Percentiles rank a stretch among this genome's conserved stretches.
These are phyloP conservation scores for Protodeltote pygarga DNA, from an alignment of 2,888 invertebrate species.

Conservation along the genomic window DNA sequence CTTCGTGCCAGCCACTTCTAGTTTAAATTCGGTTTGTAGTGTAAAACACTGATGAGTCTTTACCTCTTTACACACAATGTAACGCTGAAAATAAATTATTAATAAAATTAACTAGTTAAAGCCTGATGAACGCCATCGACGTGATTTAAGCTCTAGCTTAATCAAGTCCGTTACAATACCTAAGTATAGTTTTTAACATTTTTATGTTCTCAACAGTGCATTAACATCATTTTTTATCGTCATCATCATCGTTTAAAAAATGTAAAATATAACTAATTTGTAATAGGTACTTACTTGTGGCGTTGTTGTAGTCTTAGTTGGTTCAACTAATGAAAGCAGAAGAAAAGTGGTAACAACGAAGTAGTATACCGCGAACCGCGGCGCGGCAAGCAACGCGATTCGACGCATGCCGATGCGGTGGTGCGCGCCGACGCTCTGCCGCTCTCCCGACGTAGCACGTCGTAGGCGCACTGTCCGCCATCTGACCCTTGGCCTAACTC, in stretches of 20 bases:
- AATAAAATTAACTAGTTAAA: too few species aligned
- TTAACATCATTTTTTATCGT: not conserved
- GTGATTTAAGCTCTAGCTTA: too few species aligned
- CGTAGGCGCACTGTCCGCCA: conserved; percentile 68
- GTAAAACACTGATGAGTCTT: conserved; percentile 56
- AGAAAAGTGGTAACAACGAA: conserved; percentile 21
- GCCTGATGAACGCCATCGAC: too few species aligned
- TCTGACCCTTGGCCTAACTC: conserved; percentile 76
- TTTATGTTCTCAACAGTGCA: too few species aligned
- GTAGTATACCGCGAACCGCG: conserved; percentile 28
- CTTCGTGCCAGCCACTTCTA: conserved; percentile 30
- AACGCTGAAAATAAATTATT: conserved; percentile 42
- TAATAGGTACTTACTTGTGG: conserved; percentile 48
- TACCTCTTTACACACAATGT: conserved; percentile 62
- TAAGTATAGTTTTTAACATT: too few species aligned
- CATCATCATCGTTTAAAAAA: not conserved
- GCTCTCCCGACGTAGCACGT: conserved; percentile 46
- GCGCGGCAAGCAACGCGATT: conserved; percentile 50
- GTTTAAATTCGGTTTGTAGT: conserved; percentile 52
- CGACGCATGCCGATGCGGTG: conserved; percentile 74
- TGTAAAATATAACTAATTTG: conserved; percentile 3
- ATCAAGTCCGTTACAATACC: too few species aligned
- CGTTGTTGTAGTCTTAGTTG: conserved; percentile 22
- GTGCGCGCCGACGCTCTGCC: conserved; percentile 70
- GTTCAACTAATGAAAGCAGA: conserved; percentile 24